These are phyloP conservation scores for Aelia acuminata DNA, from an alignment of 2,888 invertebrate genomes.

Conservation along the genomic window DNA sequence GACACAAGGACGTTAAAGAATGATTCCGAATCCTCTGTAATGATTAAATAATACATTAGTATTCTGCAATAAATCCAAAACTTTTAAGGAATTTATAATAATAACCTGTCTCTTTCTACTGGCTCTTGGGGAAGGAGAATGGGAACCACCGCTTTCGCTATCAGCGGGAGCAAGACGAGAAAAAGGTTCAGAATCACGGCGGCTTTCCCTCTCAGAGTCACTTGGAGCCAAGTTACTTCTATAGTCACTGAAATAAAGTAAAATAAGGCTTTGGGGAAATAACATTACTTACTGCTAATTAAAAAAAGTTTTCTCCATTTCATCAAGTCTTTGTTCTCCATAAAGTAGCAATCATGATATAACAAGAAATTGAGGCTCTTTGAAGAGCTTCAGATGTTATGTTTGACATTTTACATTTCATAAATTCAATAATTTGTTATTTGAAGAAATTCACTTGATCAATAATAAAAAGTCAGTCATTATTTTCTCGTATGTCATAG, in stretches of 20 bases:
- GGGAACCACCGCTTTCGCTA: constrained; percentile 90
- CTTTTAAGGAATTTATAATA: not conserved
- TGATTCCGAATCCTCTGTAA: constrained; percentile 88
- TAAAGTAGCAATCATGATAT: not conserved
- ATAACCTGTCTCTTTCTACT: constrained; percentile 82
- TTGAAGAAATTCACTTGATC: not conserved
- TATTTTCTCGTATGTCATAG: not conserved
- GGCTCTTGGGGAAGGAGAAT: constrained; percentile 88
- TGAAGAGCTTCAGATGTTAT: not conserved
- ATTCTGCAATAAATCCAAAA: not conserved
- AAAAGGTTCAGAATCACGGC: constrained; percentile 76
- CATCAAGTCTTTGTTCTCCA: not conserved
- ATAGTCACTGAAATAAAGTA: constrained; percentile 82
- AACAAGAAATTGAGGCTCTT: not conserved
- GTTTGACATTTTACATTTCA: not conserved
- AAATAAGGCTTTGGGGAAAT: constrained; percentile 56
- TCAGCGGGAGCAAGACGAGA: constrained; percentile 72
- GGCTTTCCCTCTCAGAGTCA: constrained; percentile 87
- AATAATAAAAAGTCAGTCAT: not conserved
- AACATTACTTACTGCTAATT: constrained; percentile 63
- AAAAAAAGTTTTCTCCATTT: not conserved
- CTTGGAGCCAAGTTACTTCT: constrained; percentile 91
- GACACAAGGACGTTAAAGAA: constrained; percentile 95
- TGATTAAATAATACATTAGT: constrained; percentile 64
- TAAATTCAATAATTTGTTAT: not conserved